phyloP scores from a whole-genome alignment of 2,797 vertebrate genomes.

The Lacerta bilineata region DNA sequence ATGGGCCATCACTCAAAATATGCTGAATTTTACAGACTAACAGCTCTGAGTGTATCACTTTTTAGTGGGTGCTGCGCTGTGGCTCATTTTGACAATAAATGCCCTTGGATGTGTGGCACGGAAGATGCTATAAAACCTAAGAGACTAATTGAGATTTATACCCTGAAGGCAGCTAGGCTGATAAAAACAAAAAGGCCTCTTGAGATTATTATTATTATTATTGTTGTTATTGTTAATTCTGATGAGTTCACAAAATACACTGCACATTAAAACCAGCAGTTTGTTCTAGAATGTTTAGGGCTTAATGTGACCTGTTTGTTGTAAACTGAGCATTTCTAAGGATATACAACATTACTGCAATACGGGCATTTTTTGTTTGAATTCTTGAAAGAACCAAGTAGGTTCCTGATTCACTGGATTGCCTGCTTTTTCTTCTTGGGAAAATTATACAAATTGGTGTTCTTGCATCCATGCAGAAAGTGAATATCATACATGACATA shows the following conservation, averaged over 20 bases:
- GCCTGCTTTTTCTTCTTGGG: not conserved
- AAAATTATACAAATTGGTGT: not conserved
- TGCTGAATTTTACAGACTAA: not conserved
- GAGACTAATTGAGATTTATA: slow-evolving; percentile 26
- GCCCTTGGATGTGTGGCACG: not conserved
- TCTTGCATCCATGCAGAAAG: not conserved
- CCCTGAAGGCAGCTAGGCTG: slow-evolving; percentile 14
- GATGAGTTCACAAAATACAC: slow-evolving; percentile 8
- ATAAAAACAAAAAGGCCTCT: slow-evolving; percentile 22
- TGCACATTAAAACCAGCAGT: not conserved
- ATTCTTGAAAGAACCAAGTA: not conserved
- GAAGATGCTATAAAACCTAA: not conserved
- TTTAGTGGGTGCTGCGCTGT: not conserved
- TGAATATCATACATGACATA: not conserved
- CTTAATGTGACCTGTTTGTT: not conserved
- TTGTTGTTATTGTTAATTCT: slow-evolving; percentile 8
- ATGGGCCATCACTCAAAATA: not conserved
- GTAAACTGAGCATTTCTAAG: not conserved
- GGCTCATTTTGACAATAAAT: not conserved
- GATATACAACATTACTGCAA: not conserved
- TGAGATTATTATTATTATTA: no score
- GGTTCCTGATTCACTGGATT: not conserved
- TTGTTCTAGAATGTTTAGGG: not conserved
- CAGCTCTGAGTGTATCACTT: slow-evolving; percentile 7
- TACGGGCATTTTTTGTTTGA: not conserved